Percentiles rank a stretch among this genome's conserved stretches.
These are phyloP conservation scores for Pyrrhia umbra DNA, from an alignment of 2,888 invertebrate genomes.

Conservation along the genomic window DNA sequence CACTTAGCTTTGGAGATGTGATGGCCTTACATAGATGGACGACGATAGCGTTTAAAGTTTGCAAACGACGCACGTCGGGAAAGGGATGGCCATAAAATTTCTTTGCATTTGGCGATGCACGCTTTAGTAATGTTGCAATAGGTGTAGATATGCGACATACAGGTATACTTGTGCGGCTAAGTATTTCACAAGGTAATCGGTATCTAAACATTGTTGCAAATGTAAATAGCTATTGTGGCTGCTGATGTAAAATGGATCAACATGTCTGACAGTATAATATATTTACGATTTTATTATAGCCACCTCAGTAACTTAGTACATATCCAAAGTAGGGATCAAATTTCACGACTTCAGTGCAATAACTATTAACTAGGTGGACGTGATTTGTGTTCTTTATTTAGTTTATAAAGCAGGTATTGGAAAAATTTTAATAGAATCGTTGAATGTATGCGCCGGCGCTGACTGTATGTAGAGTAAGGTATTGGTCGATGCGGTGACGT, in stretches of 20 bases:
- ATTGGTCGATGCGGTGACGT: slow-evolving; percentile 59
- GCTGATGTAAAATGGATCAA: slow-evolving; percentile 38
- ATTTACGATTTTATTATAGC: slow-evolving; percentile 34
- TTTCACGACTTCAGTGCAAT: slow-evolving; percentile 45
- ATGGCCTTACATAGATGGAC: slow-evolving; percentile 65
- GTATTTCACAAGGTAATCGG: slow-evolving; percentile 18
- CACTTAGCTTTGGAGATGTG: slow-evolving; percentile 48
- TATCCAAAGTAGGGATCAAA: slow-evolving; percentile 31
- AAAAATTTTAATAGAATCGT: slow-evolving; percentile 61
- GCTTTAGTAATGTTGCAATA: slow-evolving; percentile 36
- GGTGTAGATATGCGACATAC: slow-evolving; percentile 18
- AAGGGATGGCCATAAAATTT: slow-evolving; percentile 61
- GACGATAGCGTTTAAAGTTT: slow-evolving; percentile 58
- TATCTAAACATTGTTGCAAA: slow-evolving; percentile 18
- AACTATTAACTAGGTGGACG: slow-evolving; percentile 29
- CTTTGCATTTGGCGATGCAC: slow-evolving; percentile 41
- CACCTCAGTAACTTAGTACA: slow-evolving; percentile 25
- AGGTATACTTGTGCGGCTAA: neutral
- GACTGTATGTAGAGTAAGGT: slow-evolving; percentile 47
- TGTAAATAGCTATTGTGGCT: slow-evolving; percentile 18
- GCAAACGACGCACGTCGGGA: slow-evolving; percentile 50
- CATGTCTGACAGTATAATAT: slow-evolving; percentile 13
- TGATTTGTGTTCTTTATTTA: slow-evolving; percentile 44
- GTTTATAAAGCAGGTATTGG: slow-evolving; percentile 29
- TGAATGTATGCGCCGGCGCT: slow-evolving; percentile 76